Evolutionary conservation across 1,140 invertebrate species (phyloP).

Genomic region (Papilio machaon): DNA sequence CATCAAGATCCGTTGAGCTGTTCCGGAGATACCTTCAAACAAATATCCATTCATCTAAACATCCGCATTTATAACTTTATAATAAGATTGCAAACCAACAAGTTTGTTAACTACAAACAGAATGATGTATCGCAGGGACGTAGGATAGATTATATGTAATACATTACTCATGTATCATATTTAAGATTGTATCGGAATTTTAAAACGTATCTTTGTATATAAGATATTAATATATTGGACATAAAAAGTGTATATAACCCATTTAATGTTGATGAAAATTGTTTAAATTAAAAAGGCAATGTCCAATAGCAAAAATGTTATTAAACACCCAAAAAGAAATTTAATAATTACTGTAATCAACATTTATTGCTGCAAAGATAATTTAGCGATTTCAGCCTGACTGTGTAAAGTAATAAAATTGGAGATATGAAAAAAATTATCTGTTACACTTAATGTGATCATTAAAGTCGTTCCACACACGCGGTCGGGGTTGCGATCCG

Average conservation of each 20-base stretch:
- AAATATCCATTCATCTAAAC: no score
- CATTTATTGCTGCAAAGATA: neutral
- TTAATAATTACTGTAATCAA: neutral
- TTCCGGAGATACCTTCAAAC: no score
- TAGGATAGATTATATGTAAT: neutral
- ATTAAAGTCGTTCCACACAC: constrained; percentile 24
- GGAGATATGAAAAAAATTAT: neutral
- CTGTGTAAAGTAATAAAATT: neutral
- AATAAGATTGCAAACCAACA: neutral
- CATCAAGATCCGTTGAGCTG: no score
- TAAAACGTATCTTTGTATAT: neutral
- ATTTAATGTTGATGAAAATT: no score
- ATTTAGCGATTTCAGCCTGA: neutral
- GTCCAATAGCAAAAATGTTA: no score
- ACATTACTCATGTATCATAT: neutral
- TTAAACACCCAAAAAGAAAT: no score
- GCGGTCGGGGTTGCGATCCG: neutral
- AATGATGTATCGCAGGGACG: neutral
- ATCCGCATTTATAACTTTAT: no score
- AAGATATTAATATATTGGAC: no score
- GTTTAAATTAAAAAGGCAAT: no score
- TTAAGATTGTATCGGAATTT: neutral
- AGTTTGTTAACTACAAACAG: neutral
- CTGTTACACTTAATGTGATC: neutral
- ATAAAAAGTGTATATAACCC: no score